A percentile compares a stretch with the other conserved stretches of the same genome.
These are phyloP conservation scores for Blastomussa wellsi DNA, from an alignment of 92 coral and sea anemone species.

Conservation along the genomic window DNA sequence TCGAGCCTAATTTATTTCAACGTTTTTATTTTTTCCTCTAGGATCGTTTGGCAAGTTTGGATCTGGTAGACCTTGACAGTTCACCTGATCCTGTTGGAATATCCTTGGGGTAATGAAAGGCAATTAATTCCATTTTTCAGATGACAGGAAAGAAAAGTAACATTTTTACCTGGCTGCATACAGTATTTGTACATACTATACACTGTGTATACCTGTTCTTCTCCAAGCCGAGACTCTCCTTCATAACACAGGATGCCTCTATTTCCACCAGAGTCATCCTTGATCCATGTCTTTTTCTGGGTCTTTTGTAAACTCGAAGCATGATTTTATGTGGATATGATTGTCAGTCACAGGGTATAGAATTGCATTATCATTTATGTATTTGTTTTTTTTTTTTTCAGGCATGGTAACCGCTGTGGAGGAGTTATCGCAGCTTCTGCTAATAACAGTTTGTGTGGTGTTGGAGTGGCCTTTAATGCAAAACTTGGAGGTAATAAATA, in stretches of 20 bases:
- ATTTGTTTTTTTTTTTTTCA: neutral
- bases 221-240: too few species aligned
- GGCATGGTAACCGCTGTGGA: constrained; percentile 50
- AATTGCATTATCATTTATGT: neutral
- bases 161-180: neutral
- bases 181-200: too few species aligned
- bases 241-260: neutral
- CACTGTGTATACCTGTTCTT: too few species aligned
- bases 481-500: constrained; percentile 53
- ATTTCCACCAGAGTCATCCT: too few species aligned
- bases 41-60: constrained; percentile 40
- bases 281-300: too few species aligned
- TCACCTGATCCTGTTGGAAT: constrained; percentile 25
- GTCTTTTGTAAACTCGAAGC: too few species aligned
- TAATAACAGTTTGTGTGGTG: constrained; percentile 50
- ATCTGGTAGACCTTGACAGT: constrained; percentile 28
- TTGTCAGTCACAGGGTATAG: neutral
- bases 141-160: neutral
- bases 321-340: neutral
- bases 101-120: constrained; percentile 25
- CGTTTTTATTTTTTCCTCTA: neutral
- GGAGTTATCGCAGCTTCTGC: constrained; percentile 55
- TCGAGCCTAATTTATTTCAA: neutral
- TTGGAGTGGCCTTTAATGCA: constrained; percentile 56
- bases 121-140: neutral